A percentile compares a stretch with the other conserved stretches of the same genome.
phyloP scores from a whole-genome alignment of 92 coral and sea anemone species.

The Parazoanthus swiftii region DNA sequence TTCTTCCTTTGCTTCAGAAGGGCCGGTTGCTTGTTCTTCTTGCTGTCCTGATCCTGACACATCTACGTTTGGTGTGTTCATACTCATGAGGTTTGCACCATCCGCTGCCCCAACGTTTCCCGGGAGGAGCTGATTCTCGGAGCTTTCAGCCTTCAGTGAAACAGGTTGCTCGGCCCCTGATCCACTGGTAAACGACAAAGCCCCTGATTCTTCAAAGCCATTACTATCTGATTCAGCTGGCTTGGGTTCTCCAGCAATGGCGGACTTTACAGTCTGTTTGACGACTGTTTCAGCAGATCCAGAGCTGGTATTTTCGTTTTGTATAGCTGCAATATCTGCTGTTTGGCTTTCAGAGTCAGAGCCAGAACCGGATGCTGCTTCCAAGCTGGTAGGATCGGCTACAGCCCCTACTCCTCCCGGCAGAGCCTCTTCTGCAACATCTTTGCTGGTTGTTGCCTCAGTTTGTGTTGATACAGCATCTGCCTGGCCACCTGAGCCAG shows the following conservation, averaged over 20 bases:
- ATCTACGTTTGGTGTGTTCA: slow-evolving; percentile 70
- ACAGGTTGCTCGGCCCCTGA: slow-evolving; percentile 5
- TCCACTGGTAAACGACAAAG: slow-evolving; percentile 25
- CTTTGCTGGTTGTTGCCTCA: slow-evolving; percentile 2
- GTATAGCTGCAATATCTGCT: neutral
- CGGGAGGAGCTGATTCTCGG: slow-evolving; percentile 37
- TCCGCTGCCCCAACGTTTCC: slow-evolving; percentile 42
- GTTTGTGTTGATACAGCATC: neutral
- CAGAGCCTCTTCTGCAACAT: slow-evolving; percentile 63
- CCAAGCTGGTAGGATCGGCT: slow-evolving; percentile 35
- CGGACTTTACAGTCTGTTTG: slow-evolving; percentile 13
- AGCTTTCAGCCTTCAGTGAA: slow-evolving; percentile 19
- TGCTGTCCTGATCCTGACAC: slow-evolving; percentile 64
- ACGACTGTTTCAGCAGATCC: slow-evolving; percentile 21
- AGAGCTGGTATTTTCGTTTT: neutral
- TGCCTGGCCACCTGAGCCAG: slow-evolving; percentile 52
- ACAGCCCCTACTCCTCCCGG: slow-evolving; percentile 96
- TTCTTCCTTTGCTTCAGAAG: slow-evolving; percentile 39
- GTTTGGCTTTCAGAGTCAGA: slow-evolving; percentile 16
- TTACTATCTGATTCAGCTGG: slow-evolving; percentile 14
- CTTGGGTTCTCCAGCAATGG: slow-evolving; percentile 25
- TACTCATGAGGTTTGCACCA: slow-evolving; percentile 89
- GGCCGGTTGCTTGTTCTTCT: slow-evolving; percentile 26
- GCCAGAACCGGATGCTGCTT: slow-evolving; percentile 14
- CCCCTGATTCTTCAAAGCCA: neutral